A percentile compares a stretch with the other conserved stretches of the same genome.
Evolutionary conservation across 1,140 invertebrate species (phyloP).

Genomic region (Diabrotica virgifera): DNA sequence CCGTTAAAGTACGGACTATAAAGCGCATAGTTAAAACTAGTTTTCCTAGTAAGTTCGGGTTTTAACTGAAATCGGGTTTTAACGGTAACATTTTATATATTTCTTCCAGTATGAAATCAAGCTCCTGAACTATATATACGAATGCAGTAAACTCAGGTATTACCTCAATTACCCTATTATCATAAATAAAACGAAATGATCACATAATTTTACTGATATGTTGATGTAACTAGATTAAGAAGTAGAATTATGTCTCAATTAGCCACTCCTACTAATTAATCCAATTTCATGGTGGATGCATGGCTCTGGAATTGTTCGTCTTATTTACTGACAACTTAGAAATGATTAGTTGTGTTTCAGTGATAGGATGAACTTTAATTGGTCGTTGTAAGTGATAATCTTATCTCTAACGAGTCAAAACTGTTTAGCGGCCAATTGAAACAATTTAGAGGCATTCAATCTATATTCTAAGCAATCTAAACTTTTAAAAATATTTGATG

Average conservation of each 20-base stretch:
- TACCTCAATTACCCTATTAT: not conserved
- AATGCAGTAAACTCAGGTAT: not conserved
- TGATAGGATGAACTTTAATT: not conserved
- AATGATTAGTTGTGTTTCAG: not conserved
- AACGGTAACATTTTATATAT: too few species aligned
- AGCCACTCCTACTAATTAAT: not conserved
- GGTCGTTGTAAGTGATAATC: not conserved
- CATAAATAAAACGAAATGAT: not conserved
- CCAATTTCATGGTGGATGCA: slow-evolving; percentile 2
- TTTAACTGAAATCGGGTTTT: too few species aligned
- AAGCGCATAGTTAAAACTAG: too few species aligned
- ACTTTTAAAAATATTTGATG: too few species aligned
- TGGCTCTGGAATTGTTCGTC: not conserved
- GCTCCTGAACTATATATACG: not conserved
- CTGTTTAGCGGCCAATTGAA: not conserved
- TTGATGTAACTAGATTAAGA: not conserved
- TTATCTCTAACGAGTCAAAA: not conserved
- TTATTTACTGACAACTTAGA: not conserved
- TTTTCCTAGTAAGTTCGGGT: too few species aligned
- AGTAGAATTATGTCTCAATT: not conserved
- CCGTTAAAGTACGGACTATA: too few species aligned
- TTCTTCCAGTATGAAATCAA: not conserved
- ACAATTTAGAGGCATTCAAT: too few species aligned
- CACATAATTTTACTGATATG: not conserved
- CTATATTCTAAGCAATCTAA: too few species aligned